A percentile compares a stretch with the other conserved stretches of the same genome.
phyloP scores from a whole-genome alignment of 2,797 vertebrate genomes.

The Calcarius lapponicus region DNA sequence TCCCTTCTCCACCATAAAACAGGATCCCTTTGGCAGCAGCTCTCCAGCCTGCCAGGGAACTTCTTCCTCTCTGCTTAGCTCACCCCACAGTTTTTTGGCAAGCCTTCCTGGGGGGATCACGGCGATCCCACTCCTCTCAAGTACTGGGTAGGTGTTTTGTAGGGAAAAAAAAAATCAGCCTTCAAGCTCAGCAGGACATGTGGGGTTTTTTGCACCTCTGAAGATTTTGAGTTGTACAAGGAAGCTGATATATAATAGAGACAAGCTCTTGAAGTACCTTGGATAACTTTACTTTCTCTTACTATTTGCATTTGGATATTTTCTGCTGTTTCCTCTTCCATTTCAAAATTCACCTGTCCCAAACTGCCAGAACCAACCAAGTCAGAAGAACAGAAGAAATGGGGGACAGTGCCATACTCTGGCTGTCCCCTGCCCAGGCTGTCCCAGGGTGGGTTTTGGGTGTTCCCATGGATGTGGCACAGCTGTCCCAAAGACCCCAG shows the following conservation, averaged over 20 bases:
- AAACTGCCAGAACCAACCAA: neutral
- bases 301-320: neutral
- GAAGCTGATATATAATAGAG: neutral
- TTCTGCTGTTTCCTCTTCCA: neutral
- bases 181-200: neutral
- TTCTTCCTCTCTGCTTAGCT: neutral
- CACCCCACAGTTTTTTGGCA: accelerated
- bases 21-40: neutral
- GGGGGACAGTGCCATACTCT: neutral
- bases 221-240: neutral
- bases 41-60: neutral
- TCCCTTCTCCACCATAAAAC: slow-evolving; percentile 37
- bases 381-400: neutral
- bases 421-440: neutral
- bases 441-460: neutral
- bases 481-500: too few relatives aligned
- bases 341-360: neutral
- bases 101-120: accelerated
- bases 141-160: neutral
- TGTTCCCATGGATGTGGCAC: neutral
- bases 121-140: neutral
- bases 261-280: neutral
- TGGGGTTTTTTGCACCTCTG: neutral
- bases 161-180: neutral
- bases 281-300: neutral